These are phyloP conservation scores for Sceloporus undulatus DNA, from an alignment of 2,113 vertebrate species.

Conservation along the genomic window DNA sequence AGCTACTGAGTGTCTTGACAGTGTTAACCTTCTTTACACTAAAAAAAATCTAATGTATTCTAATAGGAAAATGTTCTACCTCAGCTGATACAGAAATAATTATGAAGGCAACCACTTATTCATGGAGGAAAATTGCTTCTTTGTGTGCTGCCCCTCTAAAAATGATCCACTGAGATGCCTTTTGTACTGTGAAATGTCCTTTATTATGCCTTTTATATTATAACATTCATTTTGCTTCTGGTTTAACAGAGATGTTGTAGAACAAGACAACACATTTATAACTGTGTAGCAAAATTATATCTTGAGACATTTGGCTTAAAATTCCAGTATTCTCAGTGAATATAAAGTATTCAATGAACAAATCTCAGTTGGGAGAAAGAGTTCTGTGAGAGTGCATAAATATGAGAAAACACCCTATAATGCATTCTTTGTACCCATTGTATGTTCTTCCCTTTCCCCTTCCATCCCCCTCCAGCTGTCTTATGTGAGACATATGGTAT, in stretches of 20 bases:
- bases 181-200: constrained; percentile 34
- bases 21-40: constrained; percentile 40
- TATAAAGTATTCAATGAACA: background rate
- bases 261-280: background rate
- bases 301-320: background rate
- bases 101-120: constrained; percentile 59
- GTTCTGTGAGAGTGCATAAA: background rate
- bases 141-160: constrained; percentile 48
- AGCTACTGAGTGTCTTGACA: background rate
- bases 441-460: background rate
- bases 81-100: constrained; percentile 52
- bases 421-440: background rate
- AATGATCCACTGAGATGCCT: constrained; percentile 43
- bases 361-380: background rate
- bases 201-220: background rate
- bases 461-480: background rate
- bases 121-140: constrained; percentile 30
- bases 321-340: background rate
- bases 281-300: constrained; percentile 6
- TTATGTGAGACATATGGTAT: background rate
- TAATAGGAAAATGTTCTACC: constrained; percentile 31
- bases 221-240: constrained; percentile 2
- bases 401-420: background rate
- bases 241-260: constrained; percentile 20
- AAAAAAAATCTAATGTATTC: constrained; percentile 45